phyloP scores from a whole-genome alignment of 2,797 vertebrate species.

The Malacoctenus gilli region DNA sequence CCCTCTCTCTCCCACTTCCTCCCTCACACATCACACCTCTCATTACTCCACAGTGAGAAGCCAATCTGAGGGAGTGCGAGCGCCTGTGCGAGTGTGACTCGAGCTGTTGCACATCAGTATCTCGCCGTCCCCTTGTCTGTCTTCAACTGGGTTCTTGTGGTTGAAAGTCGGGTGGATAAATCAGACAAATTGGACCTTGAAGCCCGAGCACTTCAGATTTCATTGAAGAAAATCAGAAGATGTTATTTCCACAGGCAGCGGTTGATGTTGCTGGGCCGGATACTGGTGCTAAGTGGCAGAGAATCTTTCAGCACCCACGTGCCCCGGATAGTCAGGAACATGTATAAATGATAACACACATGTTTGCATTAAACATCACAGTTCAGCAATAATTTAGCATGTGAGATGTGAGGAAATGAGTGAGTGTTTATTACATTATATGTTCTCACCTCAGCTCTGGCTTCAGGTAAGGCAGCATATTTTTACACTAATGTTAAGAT shows the following conservation, averaged over 20 bases:
- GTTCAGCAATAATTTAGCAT: not conserved
- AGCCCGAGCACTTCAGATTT: slow-evolving; percentile 39
- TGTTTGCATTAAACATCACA: not conserved
- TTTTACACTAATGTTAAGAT: not conserved
- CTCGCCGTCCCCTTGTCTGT: slow-evolving; percentile 46
- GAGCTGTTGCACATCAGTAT: slow-evolving; percentile 51
- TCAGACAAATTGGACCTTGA: slow-evolving; percentile 19
- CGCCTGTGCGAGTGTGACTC: slow-evolving; percentile 30
- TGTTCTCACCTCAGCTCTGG: not conserved
- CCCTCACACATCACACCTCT: slow-evolving; percentile 71
- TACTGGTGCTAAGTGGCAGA: not conserved
- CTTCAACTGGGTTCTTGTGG: slow-evolving; percentile 40
- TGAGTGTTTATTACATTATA: not conserved
- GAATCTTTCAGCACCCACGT: not conserved
- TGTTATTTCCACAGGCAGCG: slow-evolving; percentile 11
- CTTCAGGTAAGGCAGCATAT: slow-evolving; percentile 1
- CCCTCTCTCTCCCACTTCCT: slow-evolving; percentile 68
- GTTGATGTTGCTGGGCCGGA: slow-evolving; percentile 1
- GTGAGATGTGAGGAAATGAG: not conserved
- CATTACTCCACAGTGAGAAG: slow-evolving; percentile 65
- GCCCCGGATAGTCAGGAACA: slow-evolving; percentile 13
- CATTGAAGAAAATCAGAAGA: slow-evolving; percentile 28
- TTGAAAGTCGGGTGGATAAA: slow-evolving; percentile 41
- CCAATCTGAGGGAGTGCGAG: slow-evolving; percentile 59
- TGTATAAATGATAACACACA: not conserved